Percentiles rank a stretch among this genome's conserved stretches.
Conservation (phyloP, 1,140 invertebrate species). For the Drosophila leontia region DNA sequence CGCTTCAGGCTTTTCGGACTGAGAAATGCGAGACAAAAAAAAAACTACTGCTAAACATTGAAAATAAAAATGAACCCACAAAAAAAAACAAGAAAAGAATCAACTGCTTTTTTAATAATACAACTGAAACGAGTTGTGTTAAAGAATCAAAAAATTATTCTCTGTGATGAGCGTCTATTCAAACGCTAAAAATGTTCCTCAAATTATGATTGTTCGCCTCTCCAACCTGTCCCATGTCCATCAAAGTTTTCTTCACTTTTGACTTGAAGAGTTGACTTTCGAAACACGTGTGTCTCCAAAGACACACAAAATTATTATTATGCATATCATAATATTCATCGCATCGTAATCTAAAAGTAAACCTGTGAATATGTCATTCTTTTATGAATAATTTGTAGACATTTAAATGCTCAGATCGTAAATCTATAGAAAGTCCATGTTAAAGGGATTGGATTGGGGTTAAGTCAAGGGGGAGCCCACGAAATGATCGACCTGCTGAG, state of each 20-base stretch:
- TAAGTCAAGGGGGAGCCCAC: conserved; percentile 11
- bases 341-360: conserved; percentile 46
- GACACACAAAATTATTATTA: conserved; percentile 51
- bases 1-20: background rate
- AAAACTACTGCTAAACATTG: conserved; percentile 7
- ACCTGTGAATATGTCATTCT: conserved; percentile 32
- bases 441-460: conserved; percentile 9
- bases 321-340: conserved; percentile 56
- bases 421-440: conserved; percentile 64
- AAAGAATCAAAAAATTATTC: conserved; percentile 15
- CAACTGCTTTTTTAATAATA: conserved; percentile 28
- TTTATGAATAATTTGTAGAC: conserved; percentile 55
- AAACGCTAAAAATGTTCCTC: conserved; percentile 3
- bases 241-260: conserved; percentile 54
- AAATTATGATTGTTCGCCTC: conserved; percentile 23
- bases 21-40: background rate
- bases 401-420: conserved; percentile 66
- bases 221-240: conserved; percentile 37
- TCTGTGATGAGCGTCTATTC: conserved; percentile 20
- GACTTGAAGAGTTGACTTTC: conserved; percentile 59
- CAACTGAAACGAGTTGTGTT: conserved; percentile 14
- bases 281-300: conserved; percentile 61
- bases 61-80: conserved; percentile 21
- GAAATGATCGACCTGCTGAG: conserved; percentile 52
- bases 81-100: conserved; percentile 30